These are phyloP conservation scores for Bombus confusus DNA, from an alignment of 1,140 invertebrate genomes.

Conservation along the genomic window DNA sequence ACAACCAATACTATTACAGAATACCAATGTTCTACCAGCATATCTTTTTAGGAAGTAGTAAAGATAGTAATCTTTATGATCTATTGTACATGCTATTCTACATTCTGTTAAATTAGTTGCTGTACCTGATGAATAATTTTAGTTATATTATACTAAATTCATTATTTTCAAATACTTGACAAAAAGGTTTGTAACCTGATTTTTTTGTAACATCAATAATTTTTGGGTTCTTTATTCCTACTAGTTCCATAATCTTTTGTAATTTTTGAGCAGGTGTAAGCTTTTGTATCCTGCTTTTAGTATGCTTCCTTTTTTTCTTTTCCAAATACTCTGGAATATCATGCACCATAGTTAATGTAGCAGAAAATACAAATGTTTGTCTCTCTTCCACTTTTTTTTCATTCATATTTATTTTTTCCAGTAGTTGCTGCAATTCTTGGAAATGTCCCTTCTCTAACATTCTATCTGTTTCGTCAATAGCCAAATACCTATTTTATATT, in stretches of 20 bases:
- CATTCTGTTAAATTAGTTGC: conserved; percentile 93
- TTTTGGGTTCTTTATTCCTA: conserved; percentile 95
- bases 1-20: conserved; percentile 98
- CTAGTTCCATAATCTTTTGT: conserved; percentile 86
- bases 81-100: conserved; percentile 88
- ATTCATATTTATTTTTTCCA: conserved; percentile 91
- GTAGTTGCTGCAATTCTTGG: conserved; percentile 92
- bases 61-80: conserved; percentile 95
- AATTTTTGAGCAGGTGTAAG: conserved; percentile 88
- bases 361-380: conserved; percentile 99
- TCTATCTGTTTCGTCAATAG: conserved; percentile 99
- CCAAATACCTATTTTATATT: conserved; percentile 87
- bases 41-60: conserved; percentile 95
- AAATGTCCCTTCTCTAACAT: conserved; percentile 99
- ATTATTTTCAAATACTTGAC: conserved; percentile 47
- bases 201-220: conserved; percentile 95
- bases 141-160: conserved; percentile 46
- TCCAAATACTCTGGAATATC: conserved; percentile 90
- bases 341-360: conserved; percentile 96
- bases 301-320: conserved; percentile 84
- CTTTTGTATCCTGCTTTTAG: conserved; percentile 84
- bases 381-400: conserved; percentile 84
- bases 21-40: conserved; percentile 95
- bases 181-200: conserved; percentile 79
- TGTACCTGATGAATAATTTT: conserved; percentile 84